Base-by-base conservation (phyloP, 2,113 vertebrate genomes). In the Toxotes chatareus region DNA sequence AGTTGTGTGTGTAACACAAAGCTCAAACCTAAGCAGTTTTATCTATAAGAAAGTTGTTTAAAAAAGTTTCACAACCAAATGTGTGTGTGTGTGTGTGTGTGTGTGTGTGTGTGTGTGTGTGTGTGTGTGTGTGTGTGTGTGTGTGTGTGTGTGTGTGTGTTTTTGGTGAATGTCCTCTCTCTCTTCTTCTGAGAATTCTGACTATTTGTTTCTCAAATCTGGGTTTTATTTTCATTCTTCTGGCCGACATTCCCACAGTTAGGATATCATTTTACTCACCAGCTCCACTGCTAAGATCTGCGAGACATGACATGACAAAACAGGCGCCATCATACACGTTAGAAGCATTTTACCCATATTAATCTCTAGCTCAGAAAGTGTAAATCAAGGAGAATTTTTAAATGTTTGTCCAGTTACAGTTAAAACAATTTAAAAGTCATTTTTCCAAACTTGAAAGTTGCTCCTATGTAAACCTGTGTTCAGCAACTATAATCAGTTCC, bases 1-100 rank as follows among this genome's bases (percentile, higher is more conserved):
- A 55, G 51, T 34, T 57, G 42, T 56, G 51, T 79, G 76, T 49
- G 72, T 49, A 51, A 21, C 17, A 7, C 31, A 38, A 66, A 73
- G 3, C 31, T 12, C 31, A 23, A 59, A 40, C 0, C n/a, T 32
- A 4, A 67, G 31, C 69, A 42, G 38, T 72, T 71, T 66, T 36
- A 14, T 7, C 3, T 40, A 11, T 40, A 38, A 21, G 23, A 40
- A n/a, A 47, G 27, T 27, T 27, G 4, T 17, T 47, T 63, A 63
- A 36, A 63, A 13, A 38, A 10, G 5, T 4, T 2, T 63, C 38
- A 64, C 11, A 14, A 12, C 40, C n/a, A 7, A 7, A n/a, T 47
- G 1, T 66, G 23, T 66, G 27, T 60, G 70, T 44, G 38, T 42
- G 23, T 42, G 69, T 46, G 40, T 60, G 51, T 57, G 36, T 27